Conservation (phyloP, 1,140 invertebrate species). For the Heliconius himera region DNA sequence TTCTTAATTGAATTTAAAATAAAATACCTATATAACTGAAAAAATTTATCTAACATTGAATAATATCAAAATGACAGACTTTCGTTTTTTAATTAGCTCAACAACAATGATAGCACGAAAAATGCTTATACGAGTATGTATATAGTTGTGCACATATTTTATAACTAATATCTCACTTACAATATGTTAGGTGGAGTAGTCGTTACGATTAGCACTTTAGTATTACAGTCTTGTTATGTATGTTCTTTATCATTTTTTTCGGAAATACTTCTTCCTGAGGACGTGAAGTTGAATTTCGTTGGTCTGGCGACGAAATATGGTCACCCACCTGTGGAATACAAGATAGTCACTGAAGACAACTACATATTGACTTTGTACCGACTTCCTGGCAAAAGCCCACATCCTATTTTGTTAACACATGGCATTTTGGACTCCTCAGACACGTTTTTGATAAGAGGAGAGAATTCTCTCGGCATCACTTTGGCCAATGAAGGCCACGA, state of each 20-base stretch:
- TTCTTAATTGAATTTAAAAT: too few relatives aligned
- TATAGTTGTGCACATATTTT: too few relatives aligned
- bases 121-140: too few relatives aligned
- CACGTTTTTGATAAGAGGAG: constrained; percentile 83
- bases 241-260: neutral
- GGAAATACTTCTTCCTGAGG: neutral
- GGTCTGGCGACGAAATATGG: constrained; percentile 57
- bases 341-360: constrained; percentile 83
- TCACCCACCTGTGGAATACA: constrained; percentile 79
- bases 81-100: too few relatives aligned
- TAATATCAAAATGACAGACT: too few relatives aligned
- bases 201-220: too few relatives aligned
- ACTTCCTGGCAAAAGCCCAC: constrained; percentile 66
- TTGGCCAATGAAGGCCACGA: constrained; percentile 82
- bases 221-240: too few relatives aligned
- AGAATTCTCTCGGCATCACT: constrained; percentile 69
- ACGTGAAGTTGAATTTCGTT: neutral
- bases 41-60: too few relatives aligned
- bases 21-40: too few relatives aligned
- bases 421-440: constrained; percentile 86
- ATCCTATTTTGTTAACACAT: constrained; percentile 86
- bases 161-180: too few relatives aligned
- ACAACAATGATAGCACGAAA: too few relatives aligned
- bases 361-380: constrained; percentile 86
- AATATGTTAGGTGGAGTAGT: too few relatives aligned